A percentile compares a stretch with the other conserved stretches of the same genome.
Evolutionary conservation across 2,797 vertebrate genomes (phyloP).

Genomic region (Arrhamphus sclerolepis): DNA sequence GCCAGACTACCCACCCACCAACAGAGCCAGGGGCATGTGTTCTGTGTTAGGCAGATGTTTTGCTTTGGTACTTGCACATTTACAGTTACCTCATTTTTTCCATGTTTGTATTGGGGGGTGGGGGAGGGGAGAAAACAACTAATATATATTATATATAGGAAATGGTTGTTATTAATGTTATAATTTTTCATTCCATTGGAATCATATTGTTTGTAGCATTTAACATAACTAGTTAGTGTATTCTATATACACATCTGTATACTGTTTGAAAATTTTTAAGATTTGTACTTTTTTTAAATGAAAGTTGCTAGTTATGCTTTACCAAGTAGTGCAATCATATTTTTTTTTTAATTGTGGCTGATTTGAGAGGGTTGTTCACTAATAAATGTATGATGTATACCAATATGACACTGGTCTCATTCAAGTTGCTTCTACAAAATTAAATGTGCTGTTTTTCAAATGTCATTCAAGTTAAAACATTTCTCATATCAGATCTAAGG

Average conservation of each 20-base stretch:
- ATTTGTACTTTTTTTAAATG: slow-evolving; percentile 99
- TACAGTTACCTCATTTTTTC: slow-evolving; percentile 98
- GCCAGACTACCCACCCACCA: slow-evolving; percentile 84
- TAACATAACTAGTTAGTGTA: slow-evolving; percentile 99
- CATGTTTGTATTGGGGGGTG: slow-evolving; percentile 98
- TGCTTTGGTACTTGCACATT: slow-evolving; percentile 99
- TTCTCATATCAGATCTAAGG: too few species aligned
- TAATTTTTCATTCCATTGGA: slow-evolving; percentile 99
- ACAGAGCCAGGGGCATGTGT: slow-evolving; percentile 92
- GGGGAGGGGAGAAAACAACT: slow-evolving; percentile 85
- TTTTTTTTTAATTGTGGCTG: slow-evolving; percentile 99
- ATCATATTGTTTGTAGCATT: slow-evolving; percentile 99
- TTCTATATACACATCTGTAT: slow-evolving; percentile 99
- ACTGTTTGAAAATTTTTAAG: slow-evolving; percentile 99
- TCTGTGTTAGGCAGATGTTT: slow-evolving; percentile 96
- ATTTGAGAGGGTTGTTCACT: slow-evolving; percentile 99
- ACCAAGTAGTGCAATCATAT: slow-evolving; percentile 99
- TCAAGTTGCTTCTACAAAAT: slow-evolving; percentile 5
- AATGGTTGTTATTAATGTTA: slow-evolving; percentile 99
- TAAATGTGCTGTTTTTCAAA: neutral
- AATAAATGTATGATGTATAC: slow-evolving; percentile 99
- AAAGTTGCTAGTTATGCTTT: slow-evolving; percentile 99
- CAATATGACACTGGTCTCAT: slow-evolving; percentile 69
- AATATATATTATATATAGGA: slow-evolving; percentile 99
- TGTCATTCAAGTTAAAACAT: too few species aligned